Percentiles rank a stretch among this genome's conserved stretches.
Conservation (phyloP, 2,113 vertebrate genomes). For the Carettochelys insculpta region DNA sequence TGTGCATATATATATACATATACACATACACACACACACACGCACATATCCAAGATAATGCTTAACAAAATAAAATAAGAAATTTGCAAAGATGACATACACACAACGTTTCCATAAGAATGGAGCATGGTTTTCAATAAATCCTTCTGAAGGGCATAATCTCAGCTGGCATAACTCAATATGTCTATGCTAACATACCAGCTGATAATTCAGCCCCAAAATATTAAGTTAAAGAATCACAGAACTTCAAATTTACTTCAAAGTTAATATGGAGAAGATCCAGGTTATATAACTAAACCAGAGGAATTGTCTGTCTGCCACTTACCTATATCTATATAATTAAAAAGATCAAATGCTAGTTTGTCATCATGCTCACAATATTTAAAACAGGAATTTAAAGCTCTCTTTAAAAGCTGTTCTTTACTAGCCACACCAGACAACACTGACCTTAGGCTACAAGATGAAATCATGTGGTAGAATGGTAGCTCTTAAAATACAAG, state of each 20-base stretch:
- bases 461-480: slow-evolving; percentile 56
- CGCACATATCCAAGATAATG: too few relatives aligned
- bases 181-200: not conserved
- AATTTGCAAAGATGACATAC: not conserved
- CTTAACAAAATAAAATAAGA: not conserved
- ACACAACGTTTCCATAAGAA: not conserved
- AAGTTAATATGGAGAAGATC: slow-evolving; percentile 61
- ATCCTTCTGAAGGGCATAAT: not conserved
- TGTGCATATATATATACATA: not conserved
- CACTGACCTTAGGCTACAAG: slow-evolving; percentile 52
- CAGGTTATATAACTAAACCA: slow-evolving; percentile 63
- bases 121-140: not conserved
- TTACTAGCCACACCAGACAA: slow-evolving; percentile 65
- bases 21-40: too few relatives aligned
- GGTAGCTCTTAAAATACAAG: slow-evolving; percentile 36
- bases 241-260: too few relatives aligned
- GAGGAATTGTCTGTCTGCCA: slow-evolving; percentile 39
- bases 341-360: slow-evolving; percentile 68
- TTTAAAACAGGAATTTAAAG: slow-evolving; percentile 47
- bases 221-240: too few relatives aligned
- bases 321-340: slow-evolving; percentile 35
- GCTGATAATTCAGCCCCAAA: slow-evolving; percentile 13
- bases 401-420: slow-evolving; percentile 68
- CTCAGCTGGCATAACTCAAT: not conserved
- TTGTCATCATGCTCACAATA: slow-evolving; percentile 28